phyloP scores from a whole-genome alignment of 2,113 vertebrate genomes.

The Corythoichthys intestinalis region DNA sequence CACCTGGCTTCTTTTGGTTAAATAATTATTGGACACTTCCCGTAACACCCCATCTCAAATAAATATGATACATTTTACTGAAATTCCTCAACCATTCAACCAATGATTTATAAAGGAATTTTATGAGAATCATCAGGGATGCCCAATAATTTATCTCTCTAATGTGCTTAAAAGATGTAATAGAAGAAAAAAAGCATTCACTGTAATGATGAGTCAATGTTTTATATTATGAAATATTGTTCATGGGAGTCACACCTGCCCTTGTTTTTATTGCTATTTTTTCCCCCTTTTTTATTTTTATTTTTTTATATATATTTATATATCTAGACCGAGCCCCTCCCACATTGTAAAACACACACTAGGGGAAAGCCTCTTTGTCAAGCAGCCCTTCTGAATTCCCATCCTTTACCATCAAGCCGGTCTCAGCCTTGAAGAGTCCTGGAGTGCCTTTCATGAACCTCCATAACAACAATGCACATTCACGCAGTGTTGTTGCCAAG shows the following conservation, averaged over 20 bases:
- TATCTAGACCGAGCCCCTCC: constrained; percentile 26
- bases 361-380: constrained; percentile 56
- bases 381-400: constrained; percentile 54
- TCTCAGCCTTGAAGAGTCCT: constrained; percentile 53
- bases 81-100: no score
- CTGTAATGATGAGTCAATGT: constrained; percentile 35
- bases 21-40: no score
- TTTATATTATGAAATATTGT: constrained; percentile 36
- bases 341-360: constrained; percentile 53
- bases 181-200: constrained; percentile 37
- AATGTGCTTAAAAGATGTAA: no score
- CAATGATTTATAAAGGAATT: no score
- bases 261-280: constrained; percentile 22
- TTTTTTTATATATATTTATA: constrained; percentile 5
- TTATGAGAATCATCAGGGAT: no score
- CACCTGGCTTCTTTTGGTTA: no score
- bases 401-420: constrained; percentile 61
- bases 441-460: constrained; percentile 58
- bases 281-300: not conserved
- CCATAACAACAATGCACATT: constrained; percentile 13
- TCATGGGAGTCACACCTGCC: constrained; percentile 52
- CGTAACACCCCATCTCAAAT: no score
- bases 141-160: no score
- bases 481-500: constrained; percentile 33
- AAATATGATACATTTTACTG: no score